Conservation (phyloP, 1,140 invertebrate genomes). For the Bombyx mandarina region DNA sequence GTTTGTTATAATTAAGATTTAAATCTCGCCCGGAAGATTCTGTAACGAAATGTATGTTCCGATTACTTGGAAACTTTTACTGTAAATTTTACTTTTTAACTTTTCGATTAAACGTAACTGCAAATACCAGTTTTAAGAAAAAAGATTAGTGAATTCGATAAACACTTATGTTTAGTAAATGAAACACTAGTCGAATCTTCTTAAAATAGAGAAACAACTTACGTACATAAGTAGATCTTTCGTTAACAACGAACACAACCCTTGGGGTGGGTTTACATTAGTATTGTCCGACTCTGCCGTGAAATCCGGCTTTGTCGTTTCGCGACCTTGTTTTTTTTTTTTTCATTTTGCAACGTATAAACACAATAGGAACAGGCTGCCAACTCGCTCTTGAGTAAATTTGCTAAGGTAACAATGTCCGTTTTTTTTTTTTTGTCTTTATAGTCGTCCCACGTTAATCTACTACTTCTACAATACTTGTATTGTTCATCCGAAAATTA, state of each 20-base stretch:
- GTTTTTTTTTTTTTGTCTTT: conserved; percentile 17
- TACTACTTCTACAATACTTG: too few relatives aligned
- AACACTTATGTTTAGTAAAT: not conserved
- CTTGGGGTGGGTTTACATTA: conserved; percentile 13
- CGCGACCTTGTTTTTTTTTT: conserved; percentile 16
- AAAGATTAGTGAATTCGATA: not conserved
- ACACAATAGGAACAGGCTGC: conserved; percentile 19
- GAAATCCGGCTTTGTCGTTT: conserved; percentile 24
- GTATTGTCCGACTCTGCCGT: conserved; percentile 16
- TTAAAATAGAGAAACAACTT: not conserved
- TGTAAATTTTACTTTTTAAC: conserved; percentile 36
- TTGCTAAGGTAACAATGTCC: conserved; percentile 26
- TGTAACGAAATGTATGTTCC: conserved; percentile 35
- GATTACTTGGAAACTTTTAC: conserved; percentile 44
- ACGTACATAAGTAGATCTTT: conserved; percentile 8
- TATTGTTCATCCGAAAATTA: too few relatives aligned
- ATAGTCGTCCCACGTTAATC: too few relatives aligned
- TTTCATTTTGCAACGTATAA: conserved; percentile 24
- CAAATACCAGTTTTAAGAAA: too few relatives aligned
- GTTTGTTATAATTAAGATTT: conserved; percentile 62
- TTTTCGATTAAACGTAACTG: too few relatives aligned
- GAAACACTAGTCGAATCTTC: not conserved
- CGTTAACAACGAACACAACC: conserved; percentile 17
- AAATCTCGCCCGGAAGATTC: conserved; percentile 44
- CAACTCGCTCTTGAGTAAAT: conserved; percentile 27